Base-by-base conservation (phyloP, 2,888 invertebrate genomes). In the Dasysyrphus albostriatus region DNA sequence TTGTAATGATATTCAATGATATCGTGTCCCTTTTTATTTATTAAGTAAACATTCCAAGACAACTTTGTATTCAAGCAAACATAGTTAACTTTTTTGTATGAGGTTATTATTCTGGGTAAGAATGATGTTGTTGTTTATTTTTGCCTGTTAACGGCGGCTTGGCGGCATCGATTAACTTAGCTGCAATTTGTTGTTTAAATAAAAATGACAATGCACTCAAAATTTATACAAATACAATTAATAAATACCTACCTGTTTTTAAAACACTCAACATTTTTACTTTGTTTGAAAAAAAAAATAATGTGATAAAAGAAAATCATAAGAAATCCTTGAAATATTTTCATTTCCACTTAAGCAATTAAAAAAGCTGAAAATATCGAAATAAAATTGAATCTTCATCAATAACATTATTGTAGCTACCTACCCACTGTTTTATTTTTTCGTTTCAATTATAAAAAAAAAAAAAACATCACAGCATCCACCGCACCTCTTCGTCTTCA, bases 151-250 rank as follows among this genome's bases (percentile, higher is more conserved):
- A 32, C 54, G 1, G 5, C n/a, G 56, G 16, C 47, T n/a, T n/a
- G 16, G 16, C 16, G n/a, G 8, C 5, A 2, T 47, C 47, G 5
- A 32, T 16, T 16, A 6, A 65, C 32, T 65, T 65, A 16, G 9
- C 3, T 47, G 32, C 29, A 65, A 10, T 47, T 56, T 56, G 10
- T 65, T 65, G 34, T 65, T 47, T 44, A 32, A 9, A 29, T 3
- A 32, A 34, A 47, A 65, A 65, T 42, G 12, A 65, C 65, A 65
- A 49, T 65, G 65, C 65, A 49, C 47, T 49, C 12, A 19, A 10
- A 39, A 16, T 0, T 2, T 3, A 44, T 16, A 47, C 16, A 47
- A 47, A 47, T n/a, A 44, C 2, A n/a, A 44, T 16, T 47, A 47
- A 9, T 47, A 16, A 47, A 47, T 16, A 8, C n/a, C 9, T 24